These are phyloP conservation scores for Enteromius afrohamiltoni DNA, from an alignment of 2,797 vertebrate species.

Conservation along the genomic window DNA sequence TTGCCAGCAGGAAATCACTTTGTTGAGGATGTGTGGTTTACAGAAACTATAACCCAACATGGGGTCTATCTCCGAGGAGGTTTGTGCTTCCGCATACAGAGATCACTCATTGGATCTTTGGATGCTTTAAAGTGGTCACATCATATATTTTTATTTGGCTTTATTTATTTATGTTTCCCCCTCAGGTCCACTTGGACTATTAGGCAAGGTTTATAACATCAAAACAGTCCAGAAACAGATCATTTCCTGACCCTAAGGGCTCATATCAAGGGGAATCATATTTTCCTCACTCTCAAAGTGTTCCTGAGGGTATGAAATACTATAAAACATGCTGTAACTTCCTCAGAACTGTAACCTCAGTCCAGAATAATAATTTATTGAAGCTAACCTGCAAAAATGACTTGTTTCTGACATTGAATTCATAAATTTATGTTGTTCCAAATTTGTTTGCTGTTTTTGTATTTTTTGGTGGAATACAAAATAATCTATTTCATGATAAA, in stretches of 20 bases:
- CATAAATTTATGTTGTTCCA: background rate
- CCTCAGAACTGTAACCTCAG: background rate
- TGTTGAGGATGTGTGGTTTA: conserved; percentile 67
- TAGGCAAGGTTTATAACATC: background rate
- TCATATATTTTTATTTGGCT: conserved; percentile 1
- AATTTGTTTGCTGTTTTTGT: background rate
- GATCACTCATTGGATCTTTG: background rate
- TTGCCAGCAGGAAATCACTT: conserved; percentile 71
- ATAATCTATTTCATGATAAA: too few relatives aligned
- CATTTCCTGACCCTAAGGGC: background rate
- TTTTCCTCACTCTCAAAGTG: background rate
- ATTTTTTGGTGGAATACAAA: background rate
- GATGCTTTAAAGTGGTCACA: background rate
- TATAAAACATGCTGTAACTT: background rate
- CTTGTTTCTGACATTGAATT: background rate
- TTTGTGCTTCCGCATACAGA: conserved; percentile 65
- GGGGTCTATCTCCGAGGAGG: conserved; percentile 71
- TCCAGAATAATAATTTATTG: background rate
- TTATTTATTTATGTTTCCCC: background rate
- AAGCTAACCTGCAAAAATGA: background rate
- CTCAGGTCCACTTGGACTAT: background rate
- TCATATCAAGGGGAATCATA: background rate
- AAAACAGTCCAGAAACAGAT: background rate
- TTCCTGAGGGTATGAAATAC: background rate
- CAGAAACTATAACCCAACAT: conserved; percentile 71